Conservation (phyloP, 2,113 vertebrate species). For the Spea multiplicata region DNA sequence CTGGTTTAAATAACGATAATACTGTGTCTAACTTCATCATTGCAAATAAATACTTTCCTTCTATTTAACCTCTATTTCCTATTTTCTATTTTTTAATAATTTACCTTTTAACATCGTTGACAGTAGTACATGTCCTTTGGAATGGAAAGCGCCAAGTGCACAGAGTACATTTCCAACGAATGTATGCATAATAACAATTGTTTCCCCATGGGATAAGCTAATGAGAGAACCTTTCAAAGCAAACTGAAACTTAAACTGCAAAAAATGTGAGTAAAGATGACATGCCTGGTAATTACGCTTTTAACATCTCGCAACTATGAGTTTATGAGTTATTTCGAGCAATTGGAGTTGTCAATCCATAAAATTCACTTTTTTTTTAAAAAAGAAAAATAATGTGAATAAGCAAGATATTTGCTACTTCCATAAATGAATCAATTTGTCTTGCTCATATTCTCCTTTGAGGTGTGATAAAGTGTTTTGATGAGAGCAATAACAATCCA, state of each 20-base stretch:
- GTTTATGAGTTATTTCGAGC: constrained; percentile 45
- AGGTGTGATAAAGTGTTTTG: constrained; percentile 29
- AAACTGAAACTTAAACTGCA: constrained; percentile 36
- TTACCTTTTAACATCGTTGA: constrained; percentile 4
- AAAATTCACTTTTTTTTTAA: constrained; percentile 12
- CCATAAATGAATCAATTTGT: constrained; percentile 12
- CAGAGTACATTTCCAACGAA: neutral
- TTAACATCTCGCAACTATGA: constrained; percentile 15
- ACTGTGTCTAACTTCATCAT: no score
- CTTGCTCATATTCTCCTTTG: constrained; percentile 17
- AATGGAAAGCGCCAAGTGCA: constrained; percentile 1
- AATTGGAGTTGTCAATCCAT: constrained; percentile 38
- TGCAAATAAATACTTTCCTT: no score
- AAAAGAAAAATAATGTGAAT: neutral
- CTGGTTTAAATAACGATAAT: no score
- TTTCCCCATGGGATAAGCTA: constrained; percentile 19
- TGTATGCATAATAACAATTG: constrained; percentile 11
- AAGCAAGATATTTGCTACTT: neutral
- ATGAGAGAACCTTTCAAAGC: constrained; percentile 23
- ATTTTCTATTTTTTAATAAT: no score
- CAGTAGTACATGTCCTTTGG: neutral
- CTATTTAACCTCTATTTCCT: no score
- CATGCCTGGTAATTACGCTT: constrained; percentile 34
- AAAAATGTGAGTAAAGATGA: constrained; percentile 24
- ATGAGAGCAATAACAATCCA: constrained; percentile 41